Conservation (phyloP, 2,888 invertebrate species). For the Cephonodes hylas region DNA sequence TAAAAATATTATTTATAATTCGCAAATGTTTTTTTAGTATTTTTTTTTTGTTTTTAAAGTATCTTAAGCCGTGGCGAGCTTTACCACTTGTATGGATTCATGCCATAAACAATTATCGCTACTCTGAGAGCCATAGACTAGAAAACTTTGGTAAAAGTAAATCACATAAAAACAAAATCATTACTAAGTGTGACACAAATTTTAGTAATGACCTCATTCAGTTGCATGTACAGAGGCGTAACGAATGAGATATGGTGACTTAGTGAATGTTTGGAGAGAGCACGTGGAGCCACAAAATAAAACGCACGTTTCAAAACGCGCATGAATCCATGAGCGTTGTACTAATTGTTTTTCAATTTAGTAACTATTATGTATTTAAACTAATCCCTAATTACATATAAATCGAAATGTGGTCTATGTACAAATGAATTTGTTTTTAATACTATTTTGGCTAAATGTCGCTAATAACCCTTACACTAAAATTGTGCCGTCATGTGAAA, state of each 20-base stretch:
- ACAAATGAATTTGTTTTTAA: constrained; percentile 59
- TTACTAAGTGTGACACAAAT: too few species aligned
- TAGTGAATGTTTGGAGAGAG: neutral
- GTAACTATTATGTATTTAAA: constrained; percentile 53
- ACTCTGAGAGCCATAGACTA: neutral
- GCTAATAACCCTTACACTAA: constrained; percentile 73
- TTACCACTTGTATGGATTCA: constrained; percentile 49
- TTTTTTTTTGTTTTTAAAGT: constrained; percentile 36
- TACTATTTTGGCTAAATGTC: constrained; percentile 79
- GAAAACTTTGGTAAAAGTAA: neutral
- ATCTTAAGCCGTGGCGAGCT: constrained; percentile 47
- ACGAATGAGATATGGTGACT: neutral
- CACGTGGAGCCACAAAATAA: neutral
- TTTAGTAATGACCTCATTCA: too few species aligned
- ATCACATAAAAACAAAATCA: neutral
- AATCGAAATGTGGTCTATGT: constrained; percentile 70
- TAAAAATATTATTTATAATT: constrained; percentile 74
- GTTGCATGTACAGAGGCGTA: neutral
- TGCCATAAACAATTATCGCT: constrained; percentile 29
- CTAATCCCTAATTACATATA: constrained; percentile 56
- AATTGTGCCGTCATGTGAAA: constrained; percentile 73
- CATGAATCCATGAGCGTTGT: constrained; percentile 65
- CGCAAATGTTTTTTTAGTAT: constrained; percentile 51
- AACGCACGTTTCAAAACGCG: neutral
- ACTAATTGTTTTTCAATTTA: constrained; percentile 58